Evolutionary conservation across 2,113 vertebrate genomes (phyloP), one percentile per base, ranked within the genome.

Genomic region (Megaceryle torquata): DNA sequence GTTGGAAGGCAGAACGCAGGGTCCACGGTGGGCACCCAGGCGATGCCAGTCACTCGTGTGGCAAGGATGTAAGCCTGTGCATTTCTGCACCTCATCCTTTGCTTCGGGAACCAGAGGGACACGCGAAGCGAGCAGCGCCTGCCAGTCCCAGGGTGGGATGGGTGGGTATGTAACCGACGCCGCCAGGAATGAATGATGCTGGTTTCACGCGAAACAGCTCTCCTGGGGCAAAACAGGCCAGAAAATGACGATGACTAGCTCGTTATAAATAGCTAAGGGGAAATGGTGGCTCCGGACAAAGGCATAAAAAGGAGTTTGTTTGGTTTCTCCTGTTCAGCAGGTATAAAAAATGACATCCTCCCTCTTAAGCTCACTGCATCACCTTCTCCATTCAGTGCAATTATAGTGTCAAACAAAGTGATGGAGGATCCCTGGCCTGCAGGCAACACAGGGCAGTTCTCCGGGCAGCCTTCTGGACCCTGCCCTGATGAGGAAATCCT

Each of bases 31-130:
- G 78, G 74, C 33, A 71, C 25, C 25, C 16, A 8, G 51, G 69
- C 2, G 15, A 75, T 60, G 57, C 46, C 35, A 6, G 35, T 22
- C 44, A 9, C 1, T 1, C 2, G 5, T 26, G 48, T 25, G 43
- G 51, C 33, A n/a, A 17, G 0, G 10, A 8, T 26, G 43, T 0
- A 5, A 91, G 43, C 44, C 33, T 0, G 0, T 3, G 29, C 15
- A 6, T 13, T 24, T 37, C 2, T 35, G 69, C 31, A 37, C 21
- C 69, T 74, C 60, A 15, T 17, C 64, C 64, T 72, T 21, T 3
- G 5, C 33, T 69, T 3, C 46, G 10, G 64, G 59, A 80, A 71
- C 50, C 81, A 31, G 63, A 0, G 1, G 59, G 50, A 79, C 3
- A 4, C 22, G 37, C 0, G 0, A 44, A 82, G 51, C 0, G 1